Evolutionary conservation across 35 echinoderm and acorn worm genomes (phyloP), one percentile per base, ranked within the genome.

Genomic region (Apostichopus japonicus): DNA sequence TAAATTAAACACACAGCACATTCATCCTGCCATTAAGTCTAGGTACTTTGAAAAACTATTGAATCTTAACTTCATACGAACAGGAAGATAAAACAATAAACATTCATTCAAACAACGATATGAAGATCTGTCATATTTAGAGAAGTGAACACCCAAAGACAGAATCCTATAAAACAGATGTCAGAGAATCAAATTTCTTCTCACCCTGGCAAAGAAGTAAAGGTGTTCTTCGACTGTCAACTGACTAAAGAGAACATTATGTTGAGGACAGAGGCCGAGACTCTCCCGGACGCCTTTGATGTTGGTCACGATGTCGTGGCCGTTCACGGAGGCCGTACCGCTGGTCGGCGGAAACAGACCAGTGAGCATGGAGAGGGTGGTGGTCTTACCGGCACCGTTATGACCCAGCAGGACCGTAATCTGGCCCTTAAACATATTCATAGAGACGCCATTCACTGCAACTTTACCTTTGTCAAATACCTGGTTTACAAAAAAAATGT

Each of bases 341-440:
- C 62, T 70, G 7, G 93, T 90, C 2, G 95, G 90, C 7, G 93
- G 95, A 51, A 94, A 92, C 1, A 96, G 71, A 2, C 95, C 95
- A 14, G 93, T 94, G 22, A 96, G 86, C 93, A 94, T 96, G 23
- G 95, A 96, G 57, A 96, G 94, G 11, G 95, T 96, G 61, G 95
- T 96, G 16, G 95, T 96, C 87, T 96, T 96, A 14, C 95, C 95
- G 14, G 95, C 95, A 5, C 95, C 95, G 55, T 96, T 96, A 78
- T 96, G 95, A 53, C 95, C 95, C 73, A 96, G 90, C 19, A 96
- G 77, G 11, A 90, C 93, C 0, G 95, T 96, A 57, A 96, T 96
- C 57, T 96, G 95, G 9, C 93, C 93, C 51, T 94, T 76, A 33
- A 93, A 96, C 93, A 96, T 96, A 77, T 96, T 94, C 90, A 96